Conservation (phyloP, 1,140 invertebrate species). For the Bilobella aurantiaca region DNA sequence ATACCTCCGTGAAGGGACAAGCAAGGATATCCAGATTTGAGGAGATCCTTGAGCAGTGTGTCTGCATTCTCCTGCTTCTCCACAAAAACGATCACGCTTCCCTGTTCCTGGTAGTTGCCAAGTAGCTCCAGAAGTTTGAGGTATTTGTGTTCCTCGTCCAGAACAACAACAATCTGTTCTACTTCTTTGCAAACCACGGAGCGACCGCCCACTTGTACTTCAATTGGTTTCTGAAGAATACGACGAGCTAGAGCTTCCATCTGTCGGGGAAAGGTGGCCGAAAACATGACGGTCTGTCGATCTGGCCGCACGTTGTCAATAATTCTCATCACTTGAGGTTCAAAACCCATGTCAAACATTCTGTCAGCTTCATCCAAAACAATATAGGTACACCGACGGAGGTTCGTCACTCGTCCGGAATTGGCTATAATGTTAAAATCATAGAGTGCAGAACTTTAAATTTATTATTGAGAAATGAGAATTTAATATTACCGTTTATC, state of each 20-base stretch:
- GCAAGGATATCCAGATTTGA: conserved; percentile 92
- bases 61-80: conserved; percentile 98
- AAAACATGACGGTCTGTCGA: conserved; percentile 96
- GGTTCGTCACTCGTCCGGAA: conserved; percentile 85
- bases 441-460: background rate
- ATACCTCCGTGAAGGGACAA: conserved; percentile 97
- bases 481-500: conserved; percentile 45
- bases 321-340: conserved; percentile 96
- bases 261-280: conserved; percentile 95
- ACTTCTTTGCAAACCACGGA: conserved; percentile 98
- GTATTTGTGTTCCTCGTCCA: conserved; percentile 96
- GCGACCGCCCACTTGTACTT: conserved; percentile 87
- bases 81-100: conserved; percentile 93
- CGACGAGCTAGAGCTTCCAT: conserved; percentile 96
- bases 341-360: conserved; percentile 99
- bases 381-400: conserved; percentile 88
- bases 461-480: background rate
- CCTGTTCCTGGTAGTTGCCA: conserved; percentile 85
- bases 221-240: conserved; percentile 88
- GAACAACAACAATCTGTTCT: conserved; percentile 83
- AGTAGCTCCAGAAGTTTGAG: conserved; percentile 92
- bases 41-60: conserved; percentile 83
- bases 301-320: conserved; percentile 96
- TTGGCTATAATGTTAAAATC: conserved; percentile 75
- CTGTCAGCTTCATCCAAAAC: conserved; percentile 98